Conservation (phyloP, 2,113 vertebrate genomes). For the Apteryx mantelli region DNA sequence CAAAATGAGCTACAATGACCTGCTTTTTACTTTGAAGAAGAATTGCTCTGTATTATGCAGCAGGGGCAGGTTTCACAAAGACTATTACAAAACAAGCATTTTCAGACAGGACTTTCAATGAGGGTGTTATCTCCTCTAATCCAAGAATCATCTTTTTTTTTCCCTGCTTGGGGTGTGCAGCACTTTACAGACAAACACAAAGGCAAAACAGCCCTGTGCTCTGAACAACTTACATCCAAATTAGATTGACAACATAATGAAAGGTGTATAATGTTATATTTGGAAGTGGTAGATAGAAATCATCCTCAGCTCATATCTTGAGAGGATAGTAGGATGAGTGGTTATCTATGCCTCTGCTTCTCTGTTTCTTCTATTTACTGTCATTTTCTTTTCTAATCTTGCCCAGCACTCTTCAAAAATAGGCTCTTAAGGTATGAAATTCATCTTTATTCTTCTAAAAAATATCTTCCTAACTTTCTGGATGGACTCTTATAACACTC, state of each 20-base stretch:
- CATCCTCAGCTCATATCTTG: not conserved
- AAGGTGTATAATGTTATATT: constrained; percentile 56
- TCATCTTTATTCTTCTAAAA: constrained; percentile 52
- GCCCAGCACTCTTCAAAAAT: constrained; percentile 43
- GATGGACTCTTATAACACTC: constrained; percentile 34
- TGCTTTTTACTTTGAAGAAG: constrained; percentile 7
- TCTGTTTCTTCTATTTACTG: constrained; percentile 40
- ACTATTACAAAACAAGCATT: constrained; percentile 36
- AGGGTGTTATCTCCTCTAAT: constrained; percentile 21
- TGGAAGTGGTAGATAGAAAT: constrained; percentile 64
- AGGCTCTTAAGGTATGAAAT: constrained; percentile 45
- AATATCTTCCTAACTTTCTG: constrained; percentile 43
- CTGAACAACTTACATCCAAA: constrained; percentile 45
- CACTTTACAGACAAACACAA: constrained; percentile 22
- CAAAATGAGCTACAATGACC: constrained; percentile 2
- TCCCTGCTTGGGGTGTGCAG: not conserved
- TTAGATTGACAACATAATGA: constrained; percentile 67
- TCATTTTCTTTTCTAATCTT: constrained; percentile 60
- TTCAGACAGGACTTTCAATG: constrained; percentile 11
- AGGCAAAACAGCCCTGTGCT: constrained; percentile 19
- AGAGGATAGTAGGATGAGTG: constrained; percentile 57
- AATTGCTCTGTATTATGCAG: not conserved
- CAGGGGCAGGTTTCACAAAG: constrained; percentile 10
- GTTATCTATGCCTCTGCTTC: constrained; percentile 53
- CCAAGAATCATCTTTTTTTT: not conserved